phyloP scores from a whole-genome alignment of 2,888 invertebrate genomes.

The Chelonus formosanus region DNA sequence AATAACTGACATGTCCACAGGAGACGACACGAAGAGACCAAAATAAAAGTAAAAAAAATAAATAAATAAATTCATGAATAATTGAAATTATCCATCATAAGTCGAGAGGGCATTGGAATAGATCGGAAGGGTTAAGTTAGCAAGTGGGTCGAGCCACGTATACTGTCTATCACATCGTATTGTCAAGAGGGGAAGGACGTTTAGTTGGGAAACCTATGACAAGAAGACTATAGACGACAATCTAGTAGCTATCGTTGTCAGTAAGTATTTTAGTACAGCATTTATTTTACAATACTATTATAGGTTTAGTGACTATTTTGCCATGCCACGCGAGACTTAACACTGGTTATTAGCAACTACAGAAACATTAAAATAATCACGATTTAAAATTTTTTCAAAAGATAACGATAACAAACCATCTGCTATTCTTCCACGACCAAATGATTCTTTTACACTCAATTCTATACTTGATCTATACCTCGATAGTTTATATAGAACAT shows the following conservation, averaged over 20 bases:
- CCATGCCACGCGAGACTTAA: slow-evolving; percentile 27
- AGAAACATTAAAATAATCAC: slow-evolving; percentile 13
- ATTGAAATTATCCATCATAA: no score
- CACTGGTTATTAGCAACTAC: slow-evolving; percentile 19
- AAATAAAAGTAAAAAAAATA: slow-evolving; percentile 19
- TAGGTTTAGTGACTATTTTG: slow-evolving; percentile 14
- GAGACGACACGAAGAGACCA: slow-evolving; percentile 12
- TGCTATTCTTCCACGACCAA: slow-evolving; percentile 1
- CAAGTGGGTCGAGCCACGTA: slow-evolving; percentile 60
- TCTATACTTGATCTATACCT: neutral
- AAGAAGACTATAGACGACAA: slow-evolving; percentile 26
- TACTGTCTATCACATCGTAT: slow-evolving; percentile 36
- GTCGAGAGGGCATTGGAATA: neutral
- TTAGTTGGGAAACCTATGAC: slow-evolving; percentile 14
- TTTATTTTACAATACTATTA: slow-evolving; percentile 20
- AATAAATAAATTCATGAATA: slow-evolving; percentile 10
- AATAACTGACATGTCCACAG: slow-evolving; percentile 7
- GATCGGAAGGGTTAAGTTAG: slow-evolving; percentile 39
- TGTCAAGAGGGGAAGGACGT: slow-evolving; percentile 4
- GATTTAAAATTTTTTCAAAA: slow-evolving; percentile 17
- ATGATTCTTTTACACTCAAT: slow-evolving; percentile 3
- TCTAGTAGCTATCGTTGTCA: neutral
- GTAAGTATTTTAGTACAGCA: slow-evolving; percentile 8
- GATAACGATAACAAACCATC: slow-evolving; percentile 1
- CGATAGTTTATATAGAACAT: slow-evolving; percentile 1